A percentile compares a stretch with the other conserved stretches of the same genome.
Conservation (phyloP, 2,797 vertebrate genomes). For the Acanthurus leucopareius region DNA sequence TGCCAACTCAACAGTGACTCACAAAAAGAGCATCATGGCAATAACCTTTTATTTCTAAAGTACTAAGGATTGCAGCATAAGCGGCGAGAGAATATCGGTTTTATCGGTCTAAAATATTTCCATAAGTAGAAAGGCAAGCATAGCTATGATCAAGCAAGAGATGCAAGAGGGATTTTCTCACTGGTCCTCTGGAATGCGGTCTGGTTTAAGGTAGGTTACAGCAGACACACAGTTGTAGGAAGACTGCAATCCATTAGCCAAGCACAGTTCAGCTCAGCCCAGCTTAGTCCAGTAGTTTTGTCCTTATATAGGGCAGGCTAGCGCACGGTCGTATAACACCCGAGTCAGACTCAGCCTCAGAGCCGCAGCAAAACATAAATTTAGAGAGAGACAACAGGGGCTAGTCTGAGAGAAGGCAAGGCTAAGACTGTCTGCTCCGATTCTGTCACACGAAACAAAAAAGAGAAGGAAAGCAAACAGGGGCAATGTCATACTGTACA, state of each 20-base stretch:
- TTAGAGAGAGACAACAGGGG: conserved; percentile 74
- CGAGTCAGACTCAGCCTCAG: conserved; percentile 63
- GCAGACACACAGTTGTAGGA: conserved; percentile 31
- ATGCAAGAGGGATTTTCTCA: conserved; percentile 15
- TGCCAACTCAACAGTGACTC: not conserved
- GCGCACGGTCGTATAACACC: conserved; percentile 73
- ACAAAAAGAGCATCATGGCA: not conserved
- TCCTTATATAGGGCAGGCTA: conserved; percentile 83
- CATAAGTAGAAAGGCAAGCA: not conserved
- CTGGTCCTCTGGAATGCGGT: conserved; percentile 35
- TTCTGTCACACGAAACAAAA: conserved; percentile 80
- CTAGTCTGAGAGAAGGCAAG: conserved; percentile 71
- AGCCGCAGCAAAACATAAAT: conserved; percentile 76
- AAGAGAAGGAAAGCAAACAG: conserved; percentile 48
- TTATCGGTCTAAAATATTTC: not conserved
- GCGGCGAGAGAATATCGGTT: not conserved
- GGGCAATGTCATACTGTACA: conserved; percentile 50
- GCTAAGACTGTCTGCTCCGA: conserved; percentile 78
- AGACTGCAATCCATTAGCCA: conserved; percentile 52
- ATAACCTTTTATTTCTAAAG: conserved; percentile 2
- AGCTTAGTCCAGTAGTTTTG: conserved; percentile 59
- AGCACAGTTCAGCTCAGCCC: conserved; percentile 21
- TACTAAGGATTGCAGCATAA: not conserved
- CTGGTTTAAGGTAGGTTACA: conserved; percentile 10
- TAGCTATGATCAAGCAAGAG: conserved; percentile 1